phyloP scores from a whole-genome alignment of 1,140 invertebrate species.

The Drosophila azteca region DNA sequence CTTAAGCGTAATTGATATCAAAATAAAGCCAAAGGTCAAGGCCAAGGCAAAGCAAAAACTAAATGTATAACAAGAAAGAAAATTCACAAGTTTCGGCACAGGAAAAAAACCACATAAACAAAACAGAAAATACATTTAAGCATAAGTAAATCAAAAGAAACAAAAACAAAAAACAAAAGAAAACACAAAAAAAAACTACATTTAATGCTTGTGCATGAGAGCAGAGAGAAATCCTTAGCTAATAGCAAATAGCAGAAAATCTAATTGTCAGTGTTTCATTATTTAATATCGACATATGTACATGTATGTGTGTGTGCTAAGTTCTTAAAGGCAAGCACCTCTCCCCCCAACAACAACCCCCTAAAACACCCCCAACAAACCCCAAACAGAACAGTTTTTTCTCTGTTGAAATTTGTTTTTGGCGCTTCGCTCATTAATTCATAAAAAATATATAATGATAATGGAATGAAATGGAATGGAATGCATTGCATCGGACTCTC shows the following conservation, averaged over 20 bases:
- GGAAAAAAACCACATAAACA: slow-evolving; percentile 43
- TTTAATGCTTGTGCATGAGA: slow-evolving; percentile 53
- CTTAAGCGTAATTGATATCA: slow-evolving; percentile 59
- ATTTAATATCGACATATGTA: slow-evolving; percentile 70
- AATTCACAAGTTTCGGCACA: slow-evolving; percentile 72
- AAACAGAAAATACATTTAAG: slow-evolving; percentile 66
- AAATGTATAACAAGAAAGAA: slow-evolving; percentile 52
- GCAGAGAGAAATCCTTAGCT: slow-evolving; percentile 63
- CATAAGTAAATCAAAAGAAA: slow-evolving; percentile 52
- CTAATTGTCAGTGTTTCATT: slow-evolving; percentile 79
- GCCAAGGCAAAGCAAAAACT: slow-evolving; percentile 6
- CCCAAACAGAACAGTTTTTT: slow-evolving; percentile 23
- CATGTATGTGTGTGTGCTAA: slow-evolving; percentile 46
- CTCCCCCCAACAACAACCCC: too few relatives aligned
- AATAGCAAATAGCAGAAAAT: slow-evolving; percentile 74
- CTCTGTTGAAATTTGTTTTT: slow-evolving; percentile 5
- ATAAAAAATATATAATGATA: slow-evolving; percentile 10
- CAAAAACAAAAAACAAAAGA: slow-evolving; percentile 20
- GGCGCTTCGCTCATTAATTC: slow-evolving; percentile 14
- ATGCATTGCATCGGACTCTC: slow-evolving; percentile 14
- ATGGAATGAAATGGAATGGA: slow-evolving; percentile 12
- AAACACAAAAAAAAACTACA: slow-evolving; percentile 42
- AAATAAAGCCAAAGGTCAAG: slow-evolving; percentile 34
- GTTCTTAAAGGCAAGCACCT: slow-evolving; percentile 47
- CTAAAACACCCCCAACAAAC: slow-evolving; percentile 13